These are phyloP conservation scores for Metallyticus violacea DNA, from an alignment of 2,888 invertebrate species.

Conservation along the genomic window DNA sequence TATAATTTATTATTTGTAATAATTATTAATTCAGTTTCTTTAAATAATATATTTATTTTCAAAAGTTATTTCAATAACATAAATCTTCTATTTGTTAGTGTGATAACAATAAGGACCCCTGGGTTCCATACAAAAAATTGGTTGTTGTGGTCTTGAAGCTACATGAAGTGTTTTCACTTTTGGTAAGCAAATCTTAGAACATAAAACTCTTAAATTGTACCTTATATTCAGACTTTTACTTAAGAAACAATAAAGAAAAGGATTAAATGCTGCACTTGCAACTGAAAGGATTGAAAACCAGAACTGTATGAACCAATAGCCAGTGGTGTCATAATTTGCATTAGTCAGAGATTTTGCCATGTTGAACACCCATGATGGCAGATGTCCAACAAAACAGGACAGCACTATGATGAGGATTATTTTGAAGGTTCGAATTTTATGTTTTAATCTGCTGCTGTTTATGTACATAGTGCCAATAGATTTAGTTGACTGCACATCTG, in stretches of 20 bases:
- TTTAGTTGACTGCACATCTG: not conserved
- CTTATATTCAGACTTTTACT: constrained; percentile 43
- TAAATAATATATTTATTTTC: too few species aligned
- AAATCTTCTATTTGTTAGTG: not conserved
- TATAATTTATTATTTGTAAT: too few species aligned
- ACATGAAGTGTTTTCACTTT: not conserved
- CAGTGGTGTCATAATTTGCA: not conserved
- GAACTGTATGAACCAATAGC: constrained; percentile 22
- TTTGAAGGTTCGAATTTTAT: constrained; percentile 56
- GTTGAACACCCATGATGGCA: constrained; percentile 54
- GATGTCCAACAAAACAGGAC: constrained; percentile 53
- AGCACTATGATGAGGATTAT: constrained; percentile 55
- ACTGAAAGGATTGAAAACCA: constrained; percentile 52
- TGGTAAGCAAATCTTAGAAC: not conserved
- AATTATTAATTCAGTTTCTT: too few species aligned
- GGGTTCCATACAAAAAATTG: not conserved
- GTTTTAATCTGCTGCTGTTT: constrained; percentile 32
- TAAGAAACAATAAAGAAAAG: constrained; percentile 58
- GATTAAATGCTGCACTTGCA: constrained; percentile 56
- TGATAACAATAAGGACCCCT: not conserved
- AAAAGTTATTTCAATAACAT: not conserved
- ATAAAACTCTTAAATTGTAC: not conserved
- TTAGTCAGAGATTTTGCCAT: not conserved
- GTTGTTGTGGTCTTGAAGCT: not conserved
- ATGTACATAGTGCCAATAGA: not conserved